Percentiles rank a stretch among this genome's conserved stretches.
phyloP scores from a whole-genome alignment of 2,113 vertebrate species.

The Osmerus mordax region DNA sequence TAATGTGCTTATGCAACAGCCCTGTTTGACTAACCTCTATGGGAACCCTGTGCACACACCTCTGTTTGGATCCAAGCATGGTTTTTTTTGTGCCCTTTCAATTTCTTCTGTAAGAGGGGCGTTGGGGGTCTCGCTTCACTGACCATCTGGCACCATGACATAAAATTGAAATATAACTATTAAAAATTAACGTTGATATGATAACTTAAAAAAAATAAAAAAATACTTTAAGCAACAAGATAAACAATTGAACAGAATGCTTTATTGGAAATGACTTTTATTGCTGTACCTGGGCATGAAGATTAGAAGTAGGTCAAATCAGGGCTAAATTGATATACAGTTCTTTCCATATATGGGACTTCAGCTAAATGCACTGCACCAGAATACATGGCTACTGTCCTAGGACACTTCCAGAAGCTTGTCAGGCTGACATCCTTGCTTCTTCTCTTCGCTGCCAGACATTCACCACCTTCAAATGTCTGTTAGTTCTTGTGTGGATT shows the following conservation, averaged over 20 bases:
- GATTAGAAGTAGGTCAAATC: conserved; percentile 14
- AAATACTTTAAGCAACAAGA: too few species aligned
- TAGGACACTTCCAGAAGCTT: too few species aligned
- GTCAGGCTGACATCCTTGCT: too few species aligned
- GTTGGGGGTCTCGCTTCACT: background rate
- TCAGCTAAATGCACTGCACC: conserved; percentile 4
- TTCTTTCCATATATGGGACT: conserved; percentile 17
- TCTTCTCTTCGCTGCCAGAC: too few species aligned
- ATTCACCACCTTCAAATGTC: too few species aligned
- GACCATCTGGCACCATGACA: background rate
- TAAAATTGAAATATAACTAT: background rate
- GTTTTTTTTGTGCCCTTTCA: background rate
- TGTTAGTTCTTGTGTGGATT: too few species aligned
- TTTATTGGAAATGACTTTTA: conserved; percentile 32
- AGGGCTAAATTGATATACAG: conserved; percentile 47
- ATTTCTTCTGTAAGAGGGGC: conserved; percentile 8
- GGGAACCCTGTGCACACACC: conserved; percentile 38
- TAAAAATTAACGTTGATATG: too few species aligned
- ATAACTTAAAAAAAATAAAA: too few species aligned
- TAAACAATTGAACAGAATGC: too few species aligned
- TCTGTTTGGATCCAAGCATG: conserved; percentile 18
- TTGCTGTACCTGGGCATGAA: conserved; percentile 1
- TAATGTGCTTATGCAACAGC: conserved; percentile 52
- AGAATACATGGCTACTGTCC: too few species aligned
- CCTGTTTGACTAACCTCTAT: conserved; percentile 45